Conservation (phyloP, 92 coral and sea anemone species). For the Phenganax stokvisi region DNA sequence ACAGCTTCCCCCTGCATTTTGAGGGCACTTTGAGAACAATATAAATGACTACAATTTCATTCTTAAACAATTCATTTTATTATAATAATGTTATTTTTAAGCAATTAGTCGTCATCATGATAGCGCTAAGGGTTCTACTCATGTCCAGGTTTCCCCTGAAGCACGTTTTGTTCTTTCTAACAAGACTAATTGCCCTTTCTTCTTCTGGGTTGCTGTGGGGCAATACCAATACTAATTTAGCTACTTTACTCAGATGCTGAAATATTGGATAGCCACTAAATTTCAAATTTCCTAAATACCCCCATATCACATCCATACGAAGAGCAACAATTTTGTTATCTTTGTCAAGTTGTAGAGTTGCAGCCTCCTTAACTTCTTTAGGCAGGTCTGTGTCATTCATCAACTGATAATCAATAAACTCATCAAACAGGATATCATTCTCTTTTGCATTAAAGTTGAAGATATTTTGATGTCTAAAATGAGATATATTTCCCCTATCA, state of each 20-base stretch:
- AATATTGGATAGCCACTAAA: slow-evolving; percentile 1
- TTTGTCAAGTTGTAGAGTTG: slow-evolving; percentile 26
- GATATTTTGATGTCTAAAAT: slow-evolving; percentile 28
- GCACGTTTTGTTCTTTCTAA: slow-evolving; percentile 10
- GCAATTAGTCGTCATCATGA: neutral
- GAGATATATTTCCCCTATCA: slow-evolving; percentile 21
- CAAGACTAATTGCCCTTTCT: slow-evolving; percentile 15
- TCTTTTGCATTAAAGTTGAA: slow-evolving; percentile 30
- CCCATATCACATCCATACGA: slow-evolving; percentile 16
- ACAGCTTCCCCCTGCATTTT: too few relatives aligned
- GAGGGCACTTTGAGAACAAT: too few relatives aligned
- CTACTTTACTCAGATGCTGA: slow-evolving; percentile 14
- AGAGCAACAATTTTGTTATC: neutral
- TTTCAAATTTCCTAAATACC: slow-evolving; percentile 9
- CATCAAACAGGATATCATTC: slow-evolving; percentile 23
- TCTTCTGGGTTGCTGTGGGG: slow-evolving; percentile 13
- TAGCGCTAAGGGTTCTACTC: slow-evolving; percentile 1
- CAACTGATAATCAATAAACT: slow-evolving; percentile 28
- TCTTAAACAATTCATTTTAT: too few relatives aligned
- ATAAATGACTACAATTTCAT: too few relatives aligned
- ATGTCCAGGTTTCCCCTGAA: slow-evolving; percentile 13
- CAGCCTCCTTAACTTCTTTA: slow-evolving; percentile 14
- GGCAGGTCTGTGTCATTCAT: slow-evolving; percentile 29
- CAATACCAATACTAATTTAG: neutral
- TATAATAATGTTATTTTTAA: too few relatives aligned